Conservation (phyloP, 64 coral and sea anemone species). For the Dendrophyllia cribrosa region DNA sequence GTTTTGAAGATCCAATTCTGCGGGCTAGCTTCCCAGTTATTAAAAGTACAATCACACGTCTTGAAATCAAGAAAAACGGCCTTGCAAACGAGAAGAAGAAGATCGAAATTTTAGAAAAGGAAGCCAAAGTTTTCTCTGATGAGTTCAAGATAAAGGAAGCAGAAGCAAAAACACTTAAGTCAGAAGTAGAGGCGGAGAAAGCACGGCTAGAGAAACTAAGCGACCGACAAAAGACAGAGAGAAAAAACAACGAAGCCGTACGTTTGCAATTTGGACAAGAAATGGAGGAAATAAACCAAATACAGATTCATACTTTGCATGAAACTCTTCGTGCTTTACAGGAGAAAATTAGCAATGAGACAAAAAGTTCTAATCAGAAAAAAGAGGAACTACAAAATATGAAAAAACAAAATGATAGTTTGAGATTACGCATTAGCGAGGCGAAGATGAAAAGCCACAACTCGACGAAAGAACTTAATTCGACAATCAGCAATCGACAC, state of each 20-base stretch:
- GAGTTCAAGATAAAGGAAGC: neutral
- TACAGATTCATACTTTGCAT: neutral
- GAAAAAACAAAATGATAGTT: neutral
- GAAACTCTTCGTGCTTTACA: neutral
- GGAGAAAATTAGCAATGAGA: constrained; percentile 15
- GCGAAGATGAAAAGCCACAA: neutral
- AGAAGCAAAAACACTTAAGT: neutral
- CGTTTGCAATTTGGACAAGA: neutral
- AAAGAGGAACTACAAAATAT: neutral
- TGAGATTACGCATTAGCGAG: neutral
- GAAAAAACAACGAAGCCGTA: neutral
- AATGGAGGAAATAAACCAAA: constrained; percentile 7
- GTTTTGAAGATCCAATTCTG: neutral
- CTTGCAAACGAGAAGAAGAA: neutral
- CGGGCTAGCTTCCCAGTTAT: neutral
- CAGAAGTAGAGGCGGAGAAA: neutral
- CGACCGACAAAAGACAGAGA: neutral
- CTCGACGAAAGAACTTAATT: neutral
- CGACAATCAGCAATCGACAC: too few species aligned
- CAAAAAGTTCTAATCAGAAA: neutral
- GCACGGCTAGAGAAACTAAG: neutral
- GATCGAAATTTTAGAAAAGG: constrained; percentile 1
- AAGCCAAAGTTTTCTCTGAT: neutral
- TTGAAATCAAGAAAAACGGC: neutral
- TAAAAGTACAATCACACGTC: neutral